phyloP scores from a whole-genome alignment of 23 tunicate genomes.

The Halocynthia aurantium region DNA sequence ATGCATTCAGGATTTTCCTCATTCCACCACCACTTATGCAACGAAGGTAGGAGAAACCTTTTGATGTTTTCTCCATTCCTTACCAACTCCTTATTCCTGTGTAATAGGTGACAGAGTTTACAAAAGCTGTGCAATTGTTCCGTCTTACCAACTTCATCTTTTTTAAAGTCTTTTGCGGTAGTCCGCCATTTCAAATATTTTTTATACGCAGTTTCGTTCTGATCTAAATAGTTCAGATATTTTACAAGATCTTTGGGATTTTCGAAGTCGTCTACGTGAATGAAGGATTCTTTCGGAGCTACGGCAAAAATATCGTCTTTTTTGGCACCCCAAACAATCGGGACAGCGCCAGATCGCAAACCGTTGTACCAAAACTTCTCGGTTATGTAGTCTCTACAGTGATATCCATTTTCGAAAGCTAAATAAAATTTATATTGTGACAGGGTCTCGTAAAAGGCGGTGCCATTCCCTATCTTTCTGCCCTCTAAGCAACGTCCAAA shows the following conservation, averaged over 20 bases:
- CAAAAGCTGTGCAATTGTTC: constrained; percentile 21
- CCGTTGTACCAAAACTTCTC: constrained; percentile 36
- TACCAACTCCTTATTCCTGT: not conserved
- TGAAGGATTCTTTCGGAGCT: constrained; percentile 20
- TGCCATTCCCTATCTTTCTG: constrained; percentile 11
- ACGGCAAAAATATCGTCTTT: constrained; percentile 5
- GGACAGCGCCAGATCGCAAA: constrained; percentile 22
- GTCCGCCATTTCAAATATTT: constrained; percentile 18
- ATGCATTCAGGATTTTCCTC: constrained; percentile 11
- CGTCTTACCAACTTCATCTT: not conserved
- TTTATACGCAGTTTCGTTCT: constrained; percentile 3
- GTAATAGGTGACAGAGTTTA: constrained; percentile 18
- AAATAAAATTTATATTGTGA: constrained; percentile 35
- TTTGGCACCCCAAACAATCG: constrained; percentile 23
- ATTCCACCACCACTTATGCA: constrained; percentile 20
- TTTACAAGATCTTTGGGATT: constrained; percentile 1
- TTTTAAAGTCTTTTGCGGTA: not conserved
- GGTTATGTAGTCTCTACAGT: constrained; percentile 30
- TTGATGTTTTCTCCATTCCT: not conserved
- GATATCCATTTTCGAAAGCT: constrained; percentile 38
- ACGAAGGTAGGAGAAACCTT: not conserved
- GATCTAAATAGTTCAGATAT: not conserved
- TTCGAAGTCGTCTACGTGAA: constrained; percentile 25
- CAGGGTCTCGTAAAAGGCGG: constrained; percentile 6
- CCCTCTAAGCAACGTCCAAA: constrained; percentile 16